Conservation (phyloP, 2,888 invertebrate species). For the Malachius bipustulatus region DNA sequence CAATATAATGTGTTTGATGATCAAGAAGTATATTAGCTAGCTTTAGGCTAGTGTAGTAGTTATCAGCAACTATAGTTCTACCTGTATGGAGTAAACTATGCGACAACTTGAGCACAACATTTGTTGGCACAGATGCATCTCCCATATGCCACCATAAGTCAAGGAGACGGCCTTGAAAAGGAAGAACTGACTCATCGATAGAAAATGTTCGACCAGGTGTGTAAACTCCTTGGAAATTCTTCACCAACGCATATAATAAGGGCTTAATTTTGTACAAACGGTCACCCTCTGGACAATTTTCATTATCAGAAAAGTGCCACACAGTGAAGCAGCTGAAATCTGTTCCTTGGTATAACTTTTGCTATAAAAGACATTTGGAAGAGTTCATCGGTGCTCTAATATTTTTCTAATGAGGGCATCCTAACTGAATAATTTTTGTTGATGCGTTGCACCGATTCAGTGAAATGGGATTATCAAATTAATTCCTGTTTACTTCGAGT, state of each 20-base stretch:
- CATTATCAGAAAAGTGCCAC: conserved; percentile 6
- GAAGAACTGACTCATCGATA: conserved; percentile 4
- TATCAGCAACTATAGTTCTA: conserved; percentile 10
- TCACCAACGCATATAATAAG: conserved; percentile 1
- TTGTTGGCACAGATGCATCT: conserved; percentile 10
- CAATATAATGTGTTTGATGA: conserved; percentile 8
- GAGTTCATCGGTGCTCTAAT: neutral
- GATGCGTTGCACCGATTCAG: too few relatives aligned
- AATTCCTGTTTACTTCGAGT: too few relatives aligned
- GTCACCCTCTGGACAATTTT: conserved; percentile 4
- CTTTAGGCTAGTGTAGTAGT: conserved; percentile 13
- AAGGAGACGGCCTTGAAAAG: conserved; percentile 5
- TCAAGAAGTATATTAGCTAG: conserved; percentile 10
- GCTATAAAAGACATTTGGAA: conserved; percentile 1
- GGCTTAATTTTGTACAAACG: conserved; percentile 4
- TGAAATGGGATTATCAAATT: too few relatives aligned
- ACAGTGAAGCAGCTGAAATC: conserved; percentile 5
- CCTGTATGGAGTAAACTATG: conserved; percentile 9
- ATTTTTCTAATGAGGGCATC: conserved; percentile 1
- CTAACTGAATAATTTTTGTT: too few relatives aligned
- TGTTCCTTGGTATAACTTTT: conserved; percentile 5
- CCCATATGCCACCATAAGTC: neutral
- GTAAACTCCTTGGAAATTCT: conserved; percentile 4
- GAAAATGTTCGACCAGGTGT: conserved; percentile 4
- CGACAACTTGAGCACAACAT: conserved; percentile 11